Evolutionary conservation across 2,113 vertebrate species (phyloP).

Genomic region (Cathartes aura): DNA sequence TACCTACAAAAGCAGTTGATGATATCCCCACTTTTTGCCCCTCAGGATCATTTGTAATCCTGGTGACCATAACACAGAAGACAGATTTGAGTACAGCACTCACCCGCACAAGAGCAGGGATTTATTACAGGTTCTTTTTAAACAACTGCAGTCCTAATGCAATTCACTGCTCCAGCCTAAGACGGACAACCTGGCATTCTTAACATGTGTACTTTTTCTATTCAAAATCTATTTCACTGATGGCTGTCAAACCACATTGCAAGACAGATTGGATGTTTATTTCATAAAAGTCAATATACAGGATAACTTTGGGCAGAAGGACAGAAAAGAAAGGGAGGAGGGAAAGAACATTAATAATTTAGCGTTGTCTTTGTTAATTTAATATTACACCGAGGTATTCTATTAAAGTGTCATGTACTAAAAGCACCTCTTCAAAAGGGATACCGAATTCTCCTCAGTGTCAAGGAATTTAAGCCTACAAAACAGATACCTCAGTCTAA

Average conservation of each 20-base stretch:
- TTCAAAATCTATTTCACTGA: not conserved
- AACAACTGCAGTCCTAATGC: not conserved
- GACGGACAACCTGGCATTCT: not conserved
- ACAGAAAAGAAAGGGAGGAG: constrained; percentile 43
- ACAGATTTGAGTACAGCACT: not conserved
- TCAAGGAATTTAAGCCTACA: constrained; percentile 70
- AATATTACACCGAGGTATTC: constrained; percentile 74
- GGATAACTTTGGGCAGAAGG: constrained; percentile 33
- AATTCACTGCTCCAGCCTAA: not conserved
- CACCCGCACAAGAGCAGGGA: not conserved
- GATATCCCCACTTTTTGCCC: not conserved
- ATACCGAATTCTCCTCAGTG: constrained; percentile 73
- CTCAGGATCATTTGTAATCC: not conserved
- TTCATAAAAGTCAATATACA: constrained; percentile 44
- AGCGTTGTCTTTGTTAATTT: constrained; percentile 73
- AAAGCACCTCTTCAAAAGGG: constrained; percentile 66
- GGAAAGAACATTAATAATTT: constrained; percentile 62
- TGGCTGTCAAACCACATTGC: not conserved
- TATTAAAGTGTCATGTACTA: constrained; percentile 74
- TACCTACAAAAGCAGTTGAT: not conserved
- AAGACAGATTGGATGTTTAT: constrained; percentile 44
- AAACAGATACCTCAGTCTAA: constrained; percentile 61
- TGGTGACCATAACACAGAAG: not conserved
- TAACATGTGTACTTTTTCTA: not conserved
- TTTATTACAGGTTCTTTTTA: constrained; percentile 17